Base-by-base conservation (phyloP, 2,888 invertebrate species). In the Dione vanillae region DNA sequence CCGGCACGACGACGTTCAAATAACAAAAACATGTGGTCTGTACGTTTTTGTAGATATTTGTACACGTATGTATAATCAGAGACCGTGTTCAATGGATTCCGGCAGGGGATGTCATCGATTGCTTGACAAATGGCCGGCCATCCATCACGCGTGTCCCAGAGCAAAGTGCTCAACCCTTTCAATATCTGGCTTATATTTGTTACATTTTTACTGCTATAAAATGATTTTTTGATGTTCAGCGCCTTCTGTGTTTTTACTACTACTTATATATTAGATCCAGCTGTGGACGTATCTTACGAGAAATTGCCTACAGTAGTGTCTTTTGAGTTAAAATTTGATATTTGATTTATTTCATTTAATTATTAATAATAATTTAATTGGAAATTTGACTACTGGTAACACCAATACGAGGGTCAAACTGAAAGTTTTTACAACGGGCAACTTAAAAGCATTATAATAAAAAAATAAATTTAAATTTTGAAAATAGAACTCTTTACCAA, bases 91-190 rank as follows among this genome's bases (percentile, higher is more conserved):
- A 68, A 62, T 62, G 41, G 45, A 47, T 62, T 62, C 45, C 41
- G 14, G 52, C 35, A 35, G 45, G 68, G 61, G 47, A 35, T 58
- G 68, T 65, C 66, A 66, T 62, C 67, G 72, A 70, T 64, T 56
- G 62, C 58, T 47, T 67, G 70, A 72, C 69, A 72, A 72, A 72
- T 70, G 35, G 69, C 58, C 51, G 56, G 64, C 35, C 20, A 70
- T 72, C 72, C 67, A 70, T 72, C 72, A 72, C 51, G 49, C 43
- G 58, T 59, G 59, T 59, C 45, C 58, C 41, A 35, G 19, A 10
- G 37, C 52, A 20, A 49, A 69, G 64, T 67, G 72, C 45, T 70
- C 65, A 72, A 72, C 70, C 72, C 70, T 70, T 69, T 70, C 67
- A 67, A 47, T 64, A 49, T 37, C 37, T 51, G 49, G 35, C 37